Percentiles rank a stretch among this genome's conserved stretches.
phyloP scores from a whole-genome alignment of 2,113 vertebrate genomes.

The Corythornis vintsioides region DNA sequence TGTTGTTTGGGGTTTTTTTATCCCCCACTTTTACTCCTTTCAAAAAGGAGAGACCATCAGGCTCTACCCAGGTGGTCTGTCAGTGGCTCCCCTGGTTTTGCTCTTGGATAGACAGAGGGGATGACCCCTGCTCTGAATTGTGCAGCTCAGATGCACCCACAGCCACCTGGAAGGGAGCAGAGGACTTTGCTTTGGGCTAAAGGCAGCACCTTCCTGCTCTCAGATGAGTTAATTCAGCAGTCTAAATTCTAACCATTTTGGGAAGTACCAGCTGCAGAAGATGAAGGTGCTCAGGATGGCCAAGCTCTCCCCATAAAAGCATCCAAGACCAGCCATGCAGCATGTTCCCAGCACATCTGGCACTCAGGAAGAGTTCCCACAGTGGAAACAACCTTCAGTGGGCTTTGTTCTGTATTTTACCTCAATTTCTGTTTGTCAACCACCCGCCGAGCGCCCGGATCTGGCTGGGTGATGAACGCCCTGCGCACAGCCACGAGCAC shows the following conservation, averaged over 20 bases:
- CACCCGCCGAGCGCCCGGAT: rapidly evolving
- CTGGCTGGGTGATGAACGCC: rapidly evolving
- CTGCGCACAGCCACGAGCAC: rapidly evolving
- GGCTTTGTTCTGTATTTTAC: background rate
- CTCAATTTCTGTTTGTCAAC: background rate
- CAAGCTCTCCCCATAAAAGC: background rate
- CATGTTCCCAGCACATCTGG: rapidly evolving
- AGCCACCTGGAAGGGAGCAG: rapidly evolving
- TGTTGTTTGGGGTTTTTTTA: background rate
- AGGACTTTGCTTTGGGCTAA: background rate
- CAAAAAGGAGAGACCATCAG: background rate
- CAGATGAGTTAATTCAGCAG: background rate
- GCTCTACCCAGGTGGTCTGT: background rate
- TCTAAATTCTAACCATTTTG: rapidly evolving
- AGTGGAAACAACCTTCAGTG: rapidly evolving
- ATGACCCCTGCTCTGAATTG: rapidly evolving
- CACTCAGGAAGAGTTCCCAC: rapidly evolving
- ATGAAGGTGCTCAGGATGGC: background rate
- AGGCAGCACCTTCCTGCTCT: rapidly evolving
- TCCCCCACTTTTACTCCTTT: background rate
- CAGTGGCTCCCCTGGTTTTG: background rate
- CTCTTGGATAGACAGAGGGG: rapidly evolving
- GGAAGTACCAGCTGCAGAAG: background rate
- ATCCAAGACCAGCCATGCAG: background rate
- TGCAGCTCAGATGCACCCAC: rapidly evolving